Evolutionary conservation across 2,888 invertebrate species (phyloP).

Genomic region (Apamea anceps): DNA sequence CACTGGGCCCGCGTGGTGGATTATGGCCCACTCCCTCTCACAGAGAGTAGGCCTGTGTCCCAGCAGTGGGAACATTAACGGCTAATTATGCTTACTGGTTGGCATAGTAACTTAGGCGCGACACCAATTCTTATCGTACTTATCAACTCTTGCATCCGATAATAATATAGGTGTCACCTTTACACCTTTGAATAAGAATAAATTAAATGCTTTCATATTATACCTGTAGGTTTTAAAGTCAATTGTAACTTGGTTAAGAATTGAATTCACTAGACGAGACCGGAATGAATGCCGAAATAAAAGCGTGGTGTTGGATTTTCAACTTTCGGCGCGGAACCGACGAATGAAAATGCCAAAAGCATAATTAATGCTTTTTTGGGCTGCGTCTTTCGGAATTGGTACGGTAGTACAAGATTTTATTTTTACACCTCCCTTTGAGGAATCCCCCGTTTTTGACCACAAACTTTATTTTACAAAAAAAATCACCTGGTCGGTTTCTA

Average conservation of each 20-base stretch:
- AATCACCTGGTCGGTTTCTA: background rate
- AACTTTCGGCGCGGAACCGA: background rate
- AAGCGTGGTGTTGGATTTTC: background rate
- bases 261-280: background rate
- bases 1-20: no score
- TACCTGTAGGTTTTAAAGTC: no score
- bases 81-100: no score
- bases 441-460: background rate
- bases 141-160: constrained; percentile 20
- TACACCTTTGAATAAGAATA: background rate
- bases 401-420: background rate
- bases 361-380: background rate
- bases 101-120: no score
- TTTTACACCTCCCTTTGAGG: background rate
- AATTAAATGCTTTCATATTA: no score
- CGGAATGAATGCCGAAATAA: background rate
- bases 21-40: no score
- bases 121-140: background rate
- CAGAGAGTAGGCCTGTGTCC: no score
- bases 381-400: no score
- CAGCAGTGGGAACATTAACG: no score
- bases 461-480: background rate
- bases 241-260: background rate
- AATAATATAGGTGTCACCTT: background rate
- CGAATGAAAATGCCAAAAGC: background rate